These are phyloP conservation scores for Gobius niger DNA, from an alignment of 2,113 vertebrate genomes.

Conservation along the genomic window DNA sequence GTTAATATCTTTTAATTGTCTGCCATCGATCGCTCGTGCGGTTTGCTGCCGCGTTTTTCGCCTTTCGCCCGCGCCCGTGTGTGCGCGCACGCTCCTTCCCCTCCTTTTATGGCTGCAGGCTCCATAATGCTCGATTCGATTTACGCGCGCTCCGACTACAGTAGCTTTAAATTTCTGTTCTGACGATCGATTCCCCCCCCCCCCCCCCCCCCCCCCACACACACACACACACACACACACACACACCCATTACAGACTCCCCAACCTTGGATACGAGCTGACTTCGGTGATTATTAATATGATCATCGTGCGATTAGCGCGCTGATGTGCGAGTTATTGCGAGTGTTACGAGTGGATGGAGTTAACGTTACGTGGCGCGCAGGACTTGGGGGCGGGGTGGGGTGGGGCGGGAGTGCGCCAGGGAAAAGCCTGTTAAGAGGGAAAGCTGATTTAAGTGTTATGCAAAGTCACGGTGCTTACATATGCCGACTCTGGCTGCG, in stretches of 20 bases:
- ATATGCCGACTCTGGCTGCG: slow-evolving; percentile 71
- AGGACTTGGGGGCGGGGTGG: background rate
- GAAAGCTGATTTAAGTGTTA: slow-evolving; percentile 77
- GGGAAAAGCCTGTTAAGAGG: slow-evolving; percentile 76
- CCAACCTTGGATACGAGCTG: too few species aligned
- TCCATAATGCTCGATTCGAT: slow-evolving; percentile 74
- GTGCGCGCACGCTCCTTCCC: background rate
- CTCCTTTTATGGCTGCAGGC: slow-evolving; percentile 70
- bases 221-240: too few species aligned
- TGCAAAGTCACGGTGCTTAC: slow-evolving; percentile 70
- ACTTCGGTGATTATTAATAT: too few species aligned
- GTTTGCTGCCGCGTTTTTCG: slow-evolving; percentile 24
- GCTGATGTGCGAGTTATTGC: slow-evolving; percentile 54
- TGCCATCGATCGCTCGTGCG: slow-evolving; percentile 74
- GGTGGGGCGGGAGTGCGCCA: slow-evolving; percentile 49
- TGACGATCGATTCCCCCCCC: slow-evolving; percentile 53
- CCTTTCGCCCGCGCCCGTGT: slow-evolving; percentile 44
- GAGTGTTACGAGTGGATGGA: slow-evolving; percentile 33
- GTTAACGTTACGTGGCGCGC: slow-evolving; percentile 37
- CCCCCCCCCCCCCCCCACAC: background rate
- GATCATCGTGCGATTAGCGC: slow-evolving; percentile 30
- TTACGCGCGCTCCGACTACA: slow-evolving; percentile 72
- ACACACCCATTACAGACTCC: too few species aligned
- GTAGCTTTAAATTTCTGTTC: slow-evolving; percentile 62
- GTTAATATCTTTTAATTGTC: slow-evolving; percentile 81